Percentiles rank a stretch among this genome's conserved stretches.
phyloP scores from a whole-genome alignment of 2,888 invertebrate species.

The Scaptomyza flava region DNA sequence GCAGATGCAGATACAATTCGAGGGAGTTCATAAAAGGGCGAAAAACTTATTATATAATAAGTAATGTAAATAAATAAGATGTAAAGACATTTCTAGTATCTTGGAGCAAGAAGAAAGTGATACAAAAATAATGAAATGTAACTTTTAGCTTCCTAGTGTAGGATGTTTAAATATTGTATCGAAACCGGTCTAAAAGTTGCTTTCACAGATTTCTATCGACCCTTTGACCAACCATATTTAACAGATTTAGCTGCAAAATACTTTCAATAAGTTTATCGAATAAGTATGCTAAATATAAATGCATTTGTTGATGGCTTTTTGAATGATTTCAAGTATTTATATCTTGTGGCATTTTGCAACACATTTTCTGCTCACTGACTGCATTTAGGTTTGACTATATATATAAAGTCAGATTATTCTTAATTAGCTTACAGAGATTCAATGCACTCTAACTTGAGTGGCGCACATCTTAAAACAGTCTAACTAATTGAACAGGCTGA shows the following conservation, averaged over 20 bases:
- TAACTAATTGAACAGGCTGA: background rate
- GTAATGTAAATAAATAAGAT: background rate
- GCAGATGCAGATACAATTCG: conserved; percentile 13
- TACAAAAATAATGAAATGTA: background rate
- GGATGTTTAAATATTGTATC: too few species aligned
- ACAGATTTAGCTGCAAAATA: too few species aligned
- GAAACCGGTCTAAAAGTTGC: too few species aligned
- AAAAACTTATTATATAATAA: background rate
- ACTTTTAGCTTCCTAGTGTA: too few species aligned
- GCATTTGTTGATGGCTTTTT: background rate
- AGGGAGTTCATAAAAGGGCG: background rate
- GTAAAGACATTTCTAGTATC: background rate
- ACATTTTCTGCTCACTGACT: background rate
- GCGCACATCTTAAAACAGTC: background rate
- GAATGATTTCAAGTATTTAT: background rate
- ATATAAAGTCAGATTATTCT: background rate
- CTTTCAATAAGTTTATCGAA: background rate
- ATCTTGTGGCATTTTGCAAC: background rate
- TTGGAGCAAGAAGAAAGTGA: background rate
- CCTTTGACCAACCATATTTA: too few species aligned
- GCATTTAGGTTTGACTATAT: background rate
- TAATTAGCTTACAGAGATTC: background rate
- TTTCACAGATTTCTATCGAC: too few species aligned
- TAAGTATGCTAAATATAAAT: conserved; percentile 14
- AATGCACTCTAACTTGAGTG: background rate